phyloP scores from a whole-genome alignment of 2,113 vertebrate species.

The Lophochroa leadbeateri region DNA sequence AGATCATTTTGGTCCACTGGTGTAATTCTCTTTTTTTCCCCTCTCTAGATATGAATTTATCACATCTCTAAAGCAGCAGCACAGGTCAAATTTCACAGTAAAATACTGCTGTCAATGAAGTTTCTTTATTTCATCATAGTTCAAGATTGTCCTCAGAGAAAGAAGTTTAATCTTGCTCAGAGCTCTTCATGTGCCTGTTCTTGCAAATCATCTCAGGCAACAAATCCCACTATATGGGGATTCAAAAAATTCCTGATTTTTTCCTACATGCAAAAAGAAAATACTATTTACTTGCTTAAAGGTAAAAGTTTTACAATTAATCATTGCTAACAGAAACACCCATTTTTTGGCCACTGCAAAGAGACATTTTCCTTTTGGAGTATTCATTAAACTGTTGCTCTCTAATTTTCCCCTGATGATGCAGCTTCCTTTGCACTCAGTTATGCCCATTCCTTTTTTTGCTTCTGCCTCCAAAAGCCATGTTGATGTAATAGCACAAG shows the following conservation, averaged over 20 bases:
- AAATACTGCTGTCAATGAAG: neutral
- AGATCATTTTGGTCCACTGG: neutral
- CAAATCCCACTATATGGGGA: neutral
- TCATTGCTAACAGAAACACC: neutral
- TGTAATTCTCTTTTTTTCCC: too few relatives aligned
- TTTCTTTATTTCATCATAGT: neutral
- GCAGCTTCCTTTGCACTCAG: neutral
- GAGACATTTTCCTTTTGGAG: neutral
- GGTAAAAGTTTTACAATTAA: neutral
- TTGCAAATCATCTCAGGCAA: neutral
- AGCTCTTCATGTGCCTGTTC: neutral
- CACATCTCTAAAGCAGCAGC: neutral
- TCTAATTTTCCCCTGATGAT: neutral
- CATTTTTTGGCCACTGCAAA: neutral
- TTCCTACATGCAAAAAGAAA: neutral
- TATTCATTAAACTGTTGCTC: neutral
- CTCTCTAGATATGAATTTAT: neutral
- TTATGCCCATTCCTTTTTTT: neutral
- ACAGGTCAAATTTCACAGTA: neutral
- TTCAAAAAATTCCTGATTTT: neutral
- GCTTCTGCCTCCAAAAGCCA: neutral
- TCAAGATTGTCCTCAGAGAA: neutral
- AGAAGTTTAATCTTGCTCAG: neutral
- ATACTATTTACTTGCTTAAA: neutral
- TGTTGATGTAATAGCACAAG: neutral